Evolutionary conservation across 2,888 invertebrate genomes (phyloP), one percentile per base, ranked within the genome.

Genomic region (Colletes collaris): DNA sequence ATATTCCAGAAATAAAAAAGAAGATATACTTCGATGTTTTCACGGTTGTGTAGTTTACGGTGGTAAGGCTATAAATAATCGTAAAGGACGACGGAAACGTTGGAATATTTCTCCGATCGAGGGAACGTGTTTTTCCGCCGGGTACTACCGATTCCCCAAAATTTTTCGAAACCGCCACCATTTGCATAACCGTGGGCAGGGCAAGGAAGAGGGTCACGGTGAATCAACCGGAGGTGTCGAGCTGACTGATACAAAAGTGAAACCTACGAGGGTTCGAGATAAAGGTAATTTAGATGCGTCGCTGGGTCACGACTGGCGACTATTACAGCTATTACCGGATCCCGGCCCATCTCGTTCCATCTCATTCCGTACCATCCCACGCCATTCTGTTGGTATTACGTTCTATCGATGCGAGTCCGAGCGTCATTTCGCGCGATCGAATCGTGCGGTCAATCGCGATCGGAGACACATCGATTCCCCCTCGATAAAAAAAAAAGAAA

Each of bases 201-300:
- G 8, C 6, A 60, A 80, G 49, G 6, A 56, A 65, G 44, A 55
- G 55, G 65, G 66, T 63, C 44, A 55, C 27, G 50, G 55, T 52
- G 67, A 65, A 49, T 72, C 40, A 55, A 73, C 78, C 27, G 60
- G 78, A 81, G 82, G 78, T 69, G 84, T 84, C 79, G 77, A 79
- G 73, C 64, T 52, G 60, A 76, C 73, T 81, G 86, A 88, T 85
- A 80, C 80, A 86, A 88, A 85, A 87, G 86, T 84, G 82, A 84
- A 89, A 89, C 79, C 82, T 68, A 79, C 81, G 81, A 82, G 77
- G 77, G 73, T 63, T 52, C 68, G 66, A 74, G 85, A 88, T 86
- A 86, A 87, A 87, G 82, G 88, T 88, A 90, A 91, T 91, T 90
- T 89, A 86, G 87, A 90, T 88, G 89, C 89, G 90, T 89, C 87